Base-by-base conservation (phyloP, 2,113 vertebrate genomes). In the Cheirogaleus medius region DNA sequence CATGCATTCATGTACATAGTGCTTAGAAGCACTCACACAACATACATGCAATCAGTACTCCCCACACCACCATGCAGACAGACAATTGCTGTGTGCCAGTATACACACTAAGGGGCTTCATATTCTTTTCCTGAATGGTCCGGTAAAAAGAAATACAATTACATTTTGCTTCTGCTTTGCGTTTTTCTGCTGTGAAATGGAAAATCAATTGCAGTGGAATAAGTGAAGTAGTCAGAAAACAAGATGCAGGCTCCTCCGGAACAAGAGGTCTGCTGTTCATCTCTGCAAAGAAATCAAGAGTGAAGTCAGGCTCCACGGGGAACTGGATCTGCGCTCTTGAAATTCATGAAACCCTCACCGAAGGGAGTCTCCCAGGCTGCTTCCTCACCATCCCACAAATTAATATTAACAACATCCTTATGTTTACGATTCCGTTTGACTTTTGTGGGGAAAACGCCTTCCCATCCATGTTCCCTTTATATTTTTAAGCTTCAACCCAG, bases 291-390 rank as follows among this genome's bases (percentile, higher is more conserved):
- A 91, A 32, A 69, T 12, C 4, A 27, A 80, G 29, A 63, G n/a
- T 23, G 20, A 63, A 17, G 34, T 89, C 20, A 2, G 17, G n/a
- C 83, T 95, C 91, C 23, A 11, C 6, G 0, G 83, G 86, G 76
- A 90, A 80, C 27, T 90, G 27, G 39, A 2, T 80, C 47, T 95
- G 64, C 7, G 20, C 73, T 69, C 91, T 78, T 58, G 54, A 91
- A 94, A 97, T 97, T 93, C 94, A 91, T 60, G 49, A 95, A 96
- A 52, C 86, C 73, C 73, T 93, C 88, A 87, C 81, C 85, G 80
- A 90, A 71, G 80, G 68, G 80, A 74, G 84, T 90, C 90, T 77
- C 52, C 17, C 68, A 2, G 34, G 8, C n/a, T 15, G 32, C 3
- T 63, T 60, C 54, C 63, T 82, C 90, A 6, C n/a, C 20, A 18